Evolutionary conservation across 2,797 vertebrate genomes (phyloP).

Genomic region (Poeciliopsis paucimaculata): DNA sequence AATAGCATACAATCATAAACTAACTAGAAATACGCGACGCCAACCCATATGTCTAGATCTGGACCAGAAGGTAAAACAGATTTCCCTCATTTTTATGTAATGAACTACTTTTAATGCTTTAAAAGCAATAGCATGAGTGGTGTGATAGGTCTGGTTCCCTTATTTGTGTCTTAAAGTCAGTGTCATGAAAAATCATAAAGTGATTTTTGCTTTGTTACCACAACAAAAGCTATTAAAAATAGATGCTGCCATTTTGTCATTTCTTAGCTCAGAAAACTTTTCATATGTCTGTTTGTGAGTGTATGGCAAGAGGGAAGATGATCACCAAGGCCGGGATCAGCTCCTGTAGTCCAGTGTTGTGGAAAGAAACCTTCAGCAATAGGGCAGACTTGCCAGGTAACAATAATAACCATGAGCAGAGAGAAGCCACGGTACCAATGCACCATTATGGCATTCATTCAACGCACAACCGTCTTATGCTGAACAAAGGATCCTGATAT

Average conservation of each 20-base stretch:
- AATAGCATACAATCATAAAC: too few relatives aligned
- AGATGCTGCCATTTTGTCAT: not conserved
- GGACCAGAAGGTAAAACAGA: not conserved
- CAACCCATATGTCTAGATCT: not conserved
- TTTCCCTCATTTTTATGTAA: not conserved
- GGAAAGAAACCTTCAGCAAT: not conserved
- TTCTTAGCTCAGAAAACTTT: not conserved
- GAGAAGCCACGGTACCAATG: not conserved
- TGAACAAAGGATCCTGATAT: not conserved
- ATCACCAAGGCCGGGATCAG: not conserved
- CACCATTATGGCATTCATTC: not conserved
- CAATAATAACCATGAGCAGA: not conserved
- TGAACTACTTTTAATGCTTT: not conserved
- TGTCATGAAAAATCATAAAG: too few relatives aligned
- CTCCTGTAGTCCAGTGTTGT: not conserved
- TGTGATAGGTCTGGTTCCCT: not conserved
- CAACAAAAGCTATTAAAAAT: not conserved
- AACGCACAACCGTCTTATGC: not conserved
- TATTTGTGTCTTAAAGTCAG: not conserved
- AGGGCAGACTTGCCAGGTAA: not conserved
- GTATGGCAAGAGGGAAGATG: not conserved
- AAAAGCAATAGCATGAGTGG: not conserved
- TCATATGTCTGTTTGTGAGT: not conserved
- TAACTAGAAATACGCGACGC: too few relatives aligned
- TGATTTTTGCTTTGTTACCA: not conserved